Evolutionary conservation across 2,113 vertebrate species (phyloP).

Genomic region (Nibea albiflora): DNA sequence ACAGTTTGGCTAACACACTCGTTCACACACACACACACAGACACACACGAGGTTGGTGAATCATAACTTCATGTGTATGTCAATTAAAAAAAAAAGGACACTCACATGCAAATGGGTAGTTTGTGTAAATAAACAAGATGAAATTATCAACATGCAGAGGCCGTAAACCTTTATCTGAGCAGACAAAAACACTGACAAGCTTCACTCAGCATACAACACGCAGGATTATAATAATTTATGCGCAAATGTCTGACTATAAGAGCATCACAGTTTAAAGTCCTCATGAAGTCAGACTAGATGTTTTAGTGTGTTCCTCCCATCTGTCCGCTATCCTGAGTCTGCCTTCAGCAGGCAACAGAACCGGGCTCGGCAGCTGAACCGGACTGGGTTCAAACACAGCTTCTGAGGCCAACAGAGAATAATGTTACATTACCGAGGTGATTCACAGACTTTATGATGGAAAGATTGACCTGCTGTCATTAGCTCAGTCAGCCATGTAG

Average conservation of each 20-base stretch:
- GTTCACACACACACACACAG: not conserved
- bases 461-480: too few species aligned
- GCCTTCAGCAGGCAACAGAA: too few species aligned
- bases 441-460: too few species aligned
- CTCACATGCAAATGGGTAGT: not conserved
- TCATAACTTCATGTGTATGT: slow-evolving; percentile 4
- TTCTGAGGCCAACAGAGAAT: too few species aligned
- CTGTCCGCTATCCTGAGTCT: too few species aligned
- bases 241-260: not conserved
- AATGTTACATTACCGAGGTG: too few species aligned
- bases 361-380: too few species aligned
- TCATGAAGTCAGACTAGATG: too few species aligned
- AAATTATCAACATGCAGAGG: not conserved
- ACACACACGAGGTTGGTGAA: not conserved
- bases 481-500: too few species aligned
- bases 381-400: too few species aligned
- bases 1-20: slow-evolving; percentile 45
- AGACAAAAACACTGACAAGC: slow-evolving; percentile 4
- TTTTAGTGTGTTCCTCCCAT: too few species aligned
- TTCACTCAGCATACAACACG: not conserved
- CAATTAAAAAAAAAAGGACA: slow-evolving; percentile 1
- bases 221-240: too few species aligned
- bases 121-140: slow-evolving; percentile 14
- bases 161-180: not conserved
- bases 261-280: not conserved